Base-by-base conservation (phyloP, 2,113 vertebrate genomes). In the Silurus glanis region DNA sequence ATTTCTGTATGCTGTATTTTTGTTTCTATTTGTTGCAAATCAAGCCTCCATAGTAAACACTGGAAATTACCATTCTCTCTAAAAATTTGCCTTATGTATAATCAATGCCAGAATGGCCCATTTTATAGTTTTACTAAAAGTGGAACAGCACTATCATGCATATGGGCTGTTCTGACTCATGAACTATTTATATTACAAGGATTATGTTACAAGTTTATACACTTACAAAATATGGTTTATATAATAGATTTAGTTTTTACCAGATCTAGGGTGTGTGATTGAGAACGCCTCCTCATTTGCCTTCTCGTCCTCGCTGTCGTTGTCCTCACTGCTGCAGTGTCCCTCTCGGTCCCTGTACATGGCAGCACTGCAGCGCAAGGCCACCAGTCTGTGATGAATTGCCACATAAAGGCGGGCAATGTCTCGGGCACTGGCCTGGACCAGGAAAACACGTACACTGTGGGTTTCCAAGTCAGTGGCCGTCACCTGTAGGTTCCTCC, bases 321-420 rank as follows among this genome's bases (percentile, higher is more conserved):
- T 91, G 12, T 94, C 92, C 16, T 94, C 94, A 23, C 93, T 95
- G 14, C 95, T 94, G 56, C 59, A 91, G 72, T 74, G 93, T 79
- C 86, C 86, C 6, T 59, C 84, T 53, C 28, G 85, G 25, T 67
- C 85, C 95, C 93, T 71, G 89, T 56, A 23, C 89, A 89, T 45
- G 28, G 91, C 88, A 74, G 61, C 13, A 78, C 89, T 91, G 87
- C 90, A 94, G 83, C 90, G 82, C 86, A 96, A 80, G 16, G 95
- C 95, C 66, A 97, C 91, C 1, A 97, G 95, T 2, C 95, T 95
- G 85, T 97, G 96, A 82, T 97, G 95, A 81, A 97, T 95, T 56
- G 96, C 96, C 85, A 94, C 87, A 10, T 95, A 93, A 10, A 96
- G 90, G 56, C 90, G 91, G 2, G 91, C 92, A 4, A 88, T 90